These are phyloP conservation scores for Apaloderma vittatum DNA, from an alignment of 2,113 vertebrate genomes.

Conservation along the genomic window DNA sequence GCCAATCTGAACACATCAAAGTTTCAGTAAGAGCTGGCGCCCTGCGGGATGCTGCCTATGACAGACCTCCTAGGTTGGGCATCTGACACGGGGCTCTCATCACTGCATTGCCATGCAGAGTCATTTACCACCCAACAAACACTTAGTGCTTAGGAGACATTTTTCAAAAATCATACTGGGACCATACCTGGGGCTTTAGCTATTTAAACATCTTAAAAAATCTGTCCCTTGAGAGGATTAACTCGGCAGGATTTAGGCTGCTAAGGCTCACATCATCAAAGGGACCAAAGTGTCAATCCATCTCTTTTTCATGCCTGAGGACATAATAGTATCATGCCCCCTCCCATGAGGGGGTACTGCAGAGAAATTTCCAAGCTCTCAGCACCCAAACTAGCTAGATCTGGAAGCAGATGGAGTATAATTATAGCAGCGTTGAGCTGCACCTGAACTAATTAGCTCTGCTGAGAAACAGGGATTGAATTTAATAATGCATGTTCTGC, in stretches of 20 bases:
- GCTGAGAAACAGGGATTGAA: conserved; percentile 75
- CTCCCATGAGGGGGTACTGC: conserved; percentile 39
- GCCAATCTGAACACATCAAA: background rate
- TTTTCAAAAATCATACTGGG: conserved; percentile 43
- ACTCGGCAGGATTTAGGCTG: conserved; percentile 42
- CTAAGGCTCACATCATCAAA: conserved; percentile 36
- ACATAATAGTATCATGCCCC: conserved; percentile 42
- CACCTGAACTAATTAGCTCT: conserved; percentile 77
- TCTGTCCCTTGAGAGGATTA: conserved; percentile 50
- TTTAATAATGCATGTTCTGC: conserved; percentile 76
- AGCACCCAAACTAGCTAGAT: conserved; percentile 67
- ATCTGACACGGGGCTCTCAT: background rate
- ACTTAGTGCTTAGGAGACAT: conserved; percentile 26
- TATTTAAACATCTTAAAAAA: conserved; percentile 66
- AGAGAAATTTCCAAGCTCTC: conserved; percentile 69
- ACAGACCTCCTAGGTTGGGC: accelerated
- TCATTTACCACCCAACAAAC: conserved; percentile 40
- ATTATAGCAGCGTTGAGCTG: conserved; percentile 69
- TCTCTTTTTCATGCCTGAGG: conserved; percentile 46
- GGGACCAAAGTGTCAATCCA: conserved; percentile 42
- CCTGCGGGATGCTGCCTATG: background rate
- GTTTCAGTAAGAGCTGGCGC: background rate
- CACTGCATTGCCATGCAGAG: accelerated
- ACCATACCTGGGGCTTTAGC: conserved; percentile 36
- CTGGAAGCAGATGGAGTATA: conserved; percentile 74